These are phyloP conservation scores for Drosophila nannoptera DNA, from an alignment of 1,140 invertebrate genomes.

Conservation along the genomic window DNA sequence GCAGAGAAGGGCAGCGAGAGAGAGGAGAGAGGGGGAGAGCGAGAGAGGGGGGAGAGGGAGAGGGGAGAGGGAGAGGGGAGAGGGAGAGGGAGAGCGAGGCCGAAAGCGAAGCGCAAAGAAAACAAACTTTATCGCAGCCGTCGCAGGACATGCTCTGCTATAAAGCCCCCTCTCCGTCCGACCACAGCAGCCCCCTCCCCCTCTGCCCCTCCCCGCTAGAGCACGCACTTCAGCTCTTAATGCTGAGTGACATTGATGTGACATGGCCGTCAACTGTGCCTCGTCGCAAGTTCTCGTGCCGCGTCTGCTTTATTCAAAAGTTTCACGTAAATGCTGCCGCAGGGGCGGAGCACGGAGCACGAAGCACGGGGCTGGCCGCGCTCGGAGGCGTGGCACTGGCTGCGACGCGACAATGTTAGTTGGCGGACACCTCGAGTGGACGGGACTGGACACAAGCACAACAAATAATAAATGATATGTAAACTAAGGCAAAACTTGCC, in stretches of 20 bases:
- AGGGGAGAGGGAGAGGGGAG: slow-evolving; percentile 23
- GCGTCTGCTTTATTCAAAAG: slow-evolving; percentile 71
- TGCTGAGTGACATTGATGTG: slow-evolving; percentile 76
- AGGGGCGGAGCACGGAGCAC: no score
- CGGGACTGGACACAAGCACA: slow-evolving; percentile 43
- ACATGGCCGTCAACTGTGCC: slow-evolving; percentile 64
- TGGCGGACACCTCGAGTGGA: slow-evolving; percentile 38
- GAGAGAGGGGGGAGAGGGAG: background rate
- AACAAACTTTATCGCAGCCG: slow-evolving; percentile 63
- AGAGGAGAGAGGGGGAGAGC: slow-evolving; percentile 2
- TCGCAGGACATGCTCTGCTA: slow-evolving; percentile 59
- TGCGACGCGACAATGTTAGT: slow-evolving; percentile 55
- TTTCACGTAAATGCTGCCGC: slow-evolving; percentile 65
- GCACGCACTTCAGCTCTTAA: slow-evolving; percentile 46
- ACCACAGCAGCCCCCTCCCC: background rate
- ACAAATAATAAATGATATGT: slow-evolving; percentile 76
- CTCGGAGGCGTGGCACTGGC: background rate
- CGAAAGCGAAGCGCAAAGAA: slow-evolving; percentile 32
- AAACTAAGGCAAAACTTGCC: slow-evolving; percentile 72
- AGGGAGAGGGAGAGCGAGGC: slow-evolving; percentile 3
- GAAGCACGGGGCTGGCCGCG: background rate
- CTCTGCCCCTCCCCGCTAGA: background rate
- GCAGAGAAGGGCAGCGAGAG: slow-evolving; percentile 3
- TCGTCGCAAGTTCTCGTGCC: slow-evolving; percentile 18
- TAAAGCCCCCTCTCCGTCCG: slow-evolving; percentile 4